phyloP scores from a whole-genome alignment of 2,888 invertebrate species.

The Pyralis farinalis region DNA sequence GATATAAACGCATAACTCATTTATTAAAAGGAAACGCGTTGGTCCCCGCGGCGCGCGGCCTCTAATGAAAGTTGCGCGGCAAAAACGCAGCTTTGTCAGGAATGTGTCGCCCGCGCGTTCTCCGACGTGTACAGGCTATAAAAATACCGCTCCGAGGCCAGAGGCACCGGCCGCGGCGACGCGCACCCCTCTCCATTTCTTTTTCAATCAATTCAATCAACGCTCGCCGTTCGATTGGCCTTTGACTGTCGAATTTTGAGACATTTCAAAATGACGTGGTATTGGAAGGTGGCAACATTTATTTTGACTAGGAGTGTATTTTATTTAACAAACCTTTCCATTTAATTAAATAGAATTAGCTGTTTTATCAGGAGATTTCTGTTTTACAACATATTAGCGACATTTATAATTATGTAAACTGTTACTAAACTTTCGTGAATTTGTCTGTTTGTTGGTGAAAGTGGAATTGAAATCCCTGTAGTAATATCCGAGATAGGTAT shows the following conservation, averaged over 20 bases:
- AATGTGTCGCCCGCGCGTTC: constrained; percentile 77
- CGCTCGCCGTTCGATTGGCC: constrained; percentile 60
- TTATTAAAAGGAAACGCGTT: constrained; percentile 73
- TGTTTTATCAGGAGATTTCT: too few species aligned
- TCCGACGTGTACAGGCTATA: constrained; percentile 74
- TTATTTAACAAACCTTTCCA: too few species aligned
- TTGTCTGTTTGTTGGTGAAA: too few species aligned
- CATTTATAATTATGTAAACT: too few species aligned
- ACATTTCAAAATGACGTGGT: constrained; percentile 42
- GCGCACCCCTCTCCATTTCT: constrained; percentile 60
- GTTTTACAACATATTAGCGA: too few species aligned
- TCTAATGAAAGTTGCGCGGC: constrained; percentile 75
- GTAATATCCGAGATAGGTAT: too few species aligned
- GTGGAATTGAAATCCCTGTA: too few species aligned
- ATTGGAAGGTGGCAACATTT: too few species aligned
- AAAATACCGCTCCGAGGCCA: constrained; percentile 70
- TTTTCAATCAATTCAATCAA: constrained; percentile 77
- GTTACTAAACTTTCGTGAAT: too few species aligned
- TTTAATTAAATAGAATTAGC: too few species aligned
- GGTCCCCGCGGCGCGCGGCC: constrained; percentile 62
- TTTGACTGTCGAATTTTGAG: constrained; percentile 48
- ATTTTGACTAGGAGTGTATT: too few species aligned
- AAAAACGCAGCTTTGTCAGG: constrained; percentile 72
- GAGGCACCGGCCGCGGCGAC: constrained; percentile 39
- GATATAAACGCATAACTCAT: constrained; percentile 74